These are phyloP conservation scores for Heliconius ethilla DNA, from an alignment of 2,888 invertebrate species.

Conservation along the genomic window DNA sequence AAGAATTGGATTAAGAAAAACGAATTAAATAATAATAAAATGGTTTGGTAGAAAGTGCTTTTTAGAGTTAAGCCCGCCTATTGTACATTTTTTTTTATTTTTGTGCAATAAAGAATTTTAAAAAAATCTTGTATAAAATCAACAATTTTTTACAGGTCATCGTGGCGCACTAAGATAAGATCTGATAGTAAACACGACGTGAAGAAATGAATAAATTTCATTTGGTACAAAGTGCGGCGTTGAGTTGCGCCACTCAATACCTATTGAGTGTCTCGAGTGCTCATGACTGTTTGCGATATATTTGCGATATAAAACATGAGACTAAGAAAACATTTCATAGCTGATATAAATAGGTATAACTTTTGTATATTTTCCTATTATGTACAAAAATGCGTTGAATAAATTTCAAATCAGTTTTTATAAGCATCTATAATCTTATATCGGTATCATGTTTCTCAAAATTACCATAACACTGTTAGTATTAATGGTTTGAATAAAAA, in stretches of 20 bases:
- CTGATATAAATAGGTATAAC: neutral
- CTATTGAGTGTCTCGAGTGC: too few species aligned
- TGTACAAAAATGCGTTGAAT: conserved; percentile 25
- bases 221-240: neutral
- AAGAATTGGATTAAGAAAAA: neutral
- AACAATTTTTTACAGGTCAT: too few species aligned
- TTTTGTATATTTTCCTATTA: neutral
- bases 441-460: conserved; percentile 76
- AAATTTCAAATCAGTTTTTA: conserved; percentile 51
- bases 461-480: conserved; percentile 75
- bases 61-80: too few species aligned
- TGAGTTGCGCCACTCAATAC: too few species aligned
- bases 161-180: too few species aligned
- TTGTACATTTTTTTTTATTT: too few species aligned
- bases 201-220: neutral
- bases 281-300: too few species aligned
- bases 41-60: too few species aligned
- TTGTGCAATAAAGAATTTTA: too few species aligned
- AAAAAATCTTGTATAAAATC: too few species aligned
- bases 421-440: conserved; percentile 74
- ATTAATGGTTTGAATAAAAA: conserved; percentile 66
- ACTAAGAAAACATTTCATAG: neutral
- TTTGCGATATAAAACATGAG: too few species aligned
- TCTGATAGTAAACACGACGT: too few species aligned
- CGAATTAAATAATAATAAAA: neutral